Base-by-base conservation (phyloP, 2,888 invertebrate genomes). In the Holacanthella duospinosa region DNA sequence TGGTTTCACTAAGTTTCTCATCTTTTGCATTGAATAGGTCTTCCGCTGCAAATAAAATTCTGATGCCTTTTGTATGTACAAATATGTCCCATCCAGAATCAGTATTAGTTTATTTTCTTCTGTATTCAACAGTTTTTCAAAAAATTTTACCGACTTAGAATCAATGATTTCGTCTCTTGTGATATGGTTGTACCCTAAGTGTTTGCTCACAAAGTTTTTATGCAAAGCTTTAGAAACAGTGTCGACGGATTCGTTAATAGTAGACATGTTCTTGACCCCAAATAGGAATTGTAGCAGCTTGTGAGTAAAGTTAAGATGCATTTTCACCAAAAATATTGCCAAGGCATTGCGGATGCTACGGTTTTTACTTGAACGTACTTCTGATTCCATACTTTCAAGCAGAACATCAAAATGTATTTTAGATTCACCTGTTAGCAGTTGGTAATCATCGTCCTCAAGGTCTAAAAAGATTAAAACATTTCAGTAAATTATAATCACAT, bases 311-410 rank as follows among this genome's bases (percentile, higher is more conserved):
- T 60, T 60, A 1, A 66, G 43, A 0, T 65, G 29, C 12, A 68
- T 6, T 27, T 64, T 65, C 28, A 57, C 58, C 21, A 68, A 24
- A 29, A 68, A 53, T 2, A 66, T 43, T 3, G 60, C 66, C 1
- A 68, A 43, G 3, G 68, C 64, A 25, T 60, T 62, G 25, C 57
- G 9, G 0, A 59, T 0, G 1, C 55, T 29, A 3, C 68, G 59
- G 28, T 63, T 48, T 1, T 0, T 0, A 1, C 61, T 61, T 12
- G 59, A 48, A 1, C 9, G 6, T 4, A 55, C 27, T 12, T 36
- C 36, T 9, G 36, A 36, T n/a, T n/a, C n/a, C n/a, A n/a, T n/a
- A n/a, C n/a, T n/a, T n/a, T n/a, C n/a, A n/a, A n/a, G n/a, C n/a
- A n/a, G n/a, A n/a, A n/a, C n/a, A n/a, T n/a, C n/a, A n/a, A n/a